A percentile compares a stretch with the other conserved stretches of the same genome.
Conservation (phyloP, 2,888 invertebrate genomes). For the Pammene fasciana region DNA sequence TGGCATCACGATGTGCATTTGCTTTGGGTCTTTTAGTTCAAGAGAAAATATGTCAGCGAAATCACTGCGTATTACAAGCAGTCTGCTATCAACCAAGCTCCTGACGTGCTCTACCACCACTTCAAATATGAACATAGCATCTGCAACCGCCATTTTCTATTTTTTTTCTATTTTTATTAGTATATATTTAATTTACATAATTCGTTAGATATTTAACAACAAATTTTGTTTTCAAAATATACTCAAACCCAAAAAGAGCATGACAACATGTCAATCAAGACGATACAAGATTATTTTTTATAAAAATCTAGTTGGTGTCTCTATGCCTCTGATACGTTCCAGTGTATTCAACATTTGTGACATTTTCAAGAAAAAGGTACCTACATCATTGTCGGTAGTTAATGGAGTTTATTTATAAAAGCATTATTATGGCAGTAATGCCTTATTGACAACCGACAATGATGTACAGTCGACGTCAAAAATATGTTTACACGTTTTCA, state of each 20-base stretch:
- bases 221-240: slow-evolving; percentile 25
- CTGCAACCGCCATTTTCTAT: slow-evolving; percentile 69
- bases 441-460: no score
- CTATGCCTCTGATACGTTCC: no score
- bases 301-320: slow-evolving; percentile 4
- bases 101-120: slow-evolving; percentile 71
- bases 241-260: neutral
- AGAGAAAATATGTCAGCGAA: slow-evolving; percentile 76
- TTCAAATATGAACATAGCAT: slow-evolving; percentile 75
- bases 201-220: slow-evolving; percentile 15
- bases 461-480: no score
- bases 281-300: neutral
- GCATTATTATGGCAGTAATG: no score
- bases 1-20: slow-evolving; percentile 74
- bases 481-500: no score
- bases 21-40: slow-evolving; percentile 75
- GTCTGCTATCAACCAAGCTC: slow-evolving; percentile 63
- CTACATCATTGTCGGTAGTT: no score
- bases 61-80: slow-evolving; percentile 69
- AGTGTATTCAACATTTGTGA: no score
- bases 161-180: slow-evolving; percentile 43
- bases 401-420: no score
- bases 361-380: no score
- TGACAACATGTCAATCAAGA: slow-evolving; percentile 11
- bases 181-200: slow-evolving; percentile 20